Evolutionary conservation across 2,797 vertebrate genomes (phyloP), one percentile per base, ranked within the genome.

Genomic region (Sebastes umbrosus): DNA sequence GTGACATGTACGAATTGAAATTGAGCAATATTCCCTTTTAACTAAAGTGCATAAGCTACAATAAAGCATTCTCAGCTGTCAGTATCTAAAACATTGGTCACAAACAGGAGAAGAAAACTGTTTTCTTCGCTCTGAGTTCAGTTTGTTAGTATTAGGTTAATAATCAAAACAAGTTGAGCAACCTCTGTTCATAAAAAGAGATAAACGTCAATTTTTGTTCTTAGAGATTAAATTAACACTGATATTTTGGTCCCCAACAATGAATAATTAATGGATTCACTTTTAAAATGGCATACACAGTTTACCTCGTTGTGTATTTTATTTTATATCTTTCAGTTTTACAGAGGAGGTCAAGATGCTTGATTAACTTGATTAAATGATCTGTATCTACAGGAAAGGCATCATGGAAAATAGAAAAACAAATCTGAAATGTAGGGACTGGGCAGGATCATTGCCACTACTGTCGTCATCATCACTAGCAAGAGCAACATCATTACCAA

Each of bases 301-400:
- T 25, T 11, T 13, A 9, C 29, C 43, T 43, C 1, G 34, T 14
- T 32, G 5, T 27, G 7, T 13, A 39, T 27, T 14, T 69, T 63
- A 14, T 58, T 34, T 29, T 60, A 25, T 67, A 36, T 1, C 60
- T 72, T 67, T 14, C 1, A 64, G 4, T 63, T 79, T 31, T 29
- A 34, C 83, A 93, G 87, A 91, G 81, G 85, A 74, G 82, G 87
- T 83, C 90, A 93, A 93, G 77, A 70, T 93, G 94, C 74, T 94
- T 93, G 86, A 93, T 84, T 87, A 68, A 72, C 4, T 70, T 55
- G 64, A 79, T 69, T 55, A 85, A 76, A 82, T 80, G 73, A 58
- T 85, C 55, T 73, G 29, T 84, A 70, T 80, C 50, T 77, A 31
- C 82, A 77, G 73, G 74, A 71, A 69, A 79, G 58, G 58, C 29